A percentile compares a stretch with the other conserved stretches of the same genome.
Evolutionary conservation across 2,113 vertebrate species (phyloP).

Genomic region (Sebastes fasciatus): DNA sequence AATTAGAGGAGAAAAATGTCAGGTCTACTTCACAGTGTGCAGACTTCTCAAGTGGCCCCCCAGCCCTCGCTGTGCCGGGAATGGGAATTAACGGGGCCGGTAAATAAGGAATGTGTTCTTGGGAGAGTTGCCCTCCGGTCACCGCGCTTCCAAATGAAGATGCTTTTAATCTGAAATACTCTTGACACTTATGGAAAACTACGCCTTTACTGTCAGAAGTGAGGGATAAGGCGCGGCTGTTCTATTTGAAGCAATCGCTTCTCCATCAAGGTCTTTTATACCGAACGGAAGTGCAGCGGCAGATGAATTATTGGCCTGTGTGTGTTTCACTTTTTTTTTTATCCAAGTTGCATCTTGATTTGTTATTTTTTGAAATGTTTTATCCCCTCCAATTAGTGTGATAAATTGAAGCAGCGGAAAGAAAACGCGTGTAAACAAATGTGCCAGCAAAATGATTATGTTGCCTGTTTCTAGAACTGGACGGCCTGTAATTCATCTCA

Average conservation of each 20-base stretch:
- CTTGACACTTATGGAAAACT: constrained; percentile 42
- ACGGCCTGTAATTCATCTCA: constrained; percentile 30
- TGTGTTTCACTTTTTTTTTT: constrained; percentile 8
- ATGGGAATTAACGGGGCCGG: constrained; percentile 68
- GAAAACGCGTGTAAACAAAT: constrained; percentile 36
- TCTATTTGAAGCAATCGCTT: constrained; percentile 32
- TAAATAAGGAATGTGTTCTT: constrained; percentile 63
- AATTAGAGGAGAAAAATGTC: constrained; percentile 80
- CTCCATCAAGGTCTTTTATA: constrained; percentile 24
- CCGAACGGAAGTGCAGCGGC: constrained; percentile 25
- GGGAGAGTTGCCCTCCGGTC: constrained; percentile 60
- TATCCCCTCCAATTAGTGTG: constrained; percentile 62
- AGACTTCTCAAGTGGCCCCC: constrained; percentile 62
- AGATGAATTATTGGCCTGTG: constrained; percentile 26
- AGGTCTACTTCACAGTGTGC: constrained; percentile 64
- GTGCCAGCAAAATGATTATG: constrained; percentile 31
- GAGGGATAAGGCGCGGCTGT: constrained; percentile 3
- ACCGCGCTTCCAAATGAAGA: constrained; percentile 36
- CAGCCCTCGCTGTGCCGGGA: constrained; percentile 63
- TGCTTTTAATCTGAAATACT: constrained; percentile 60
- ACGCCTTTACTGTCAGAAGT: not conserved
- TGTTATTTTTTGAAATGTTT: constrained; percentile 53
- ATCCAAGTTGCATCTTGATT: constrained; percentile 37
- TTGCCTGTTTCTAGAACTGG: constrained; percentile 7
- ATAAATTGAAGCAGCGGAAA: constrained; percentile 41